Evolutionary conservation across 2,113 vertebrate genomes (phyloP).

Genomic region (Apodemus speciosus): DNA sequence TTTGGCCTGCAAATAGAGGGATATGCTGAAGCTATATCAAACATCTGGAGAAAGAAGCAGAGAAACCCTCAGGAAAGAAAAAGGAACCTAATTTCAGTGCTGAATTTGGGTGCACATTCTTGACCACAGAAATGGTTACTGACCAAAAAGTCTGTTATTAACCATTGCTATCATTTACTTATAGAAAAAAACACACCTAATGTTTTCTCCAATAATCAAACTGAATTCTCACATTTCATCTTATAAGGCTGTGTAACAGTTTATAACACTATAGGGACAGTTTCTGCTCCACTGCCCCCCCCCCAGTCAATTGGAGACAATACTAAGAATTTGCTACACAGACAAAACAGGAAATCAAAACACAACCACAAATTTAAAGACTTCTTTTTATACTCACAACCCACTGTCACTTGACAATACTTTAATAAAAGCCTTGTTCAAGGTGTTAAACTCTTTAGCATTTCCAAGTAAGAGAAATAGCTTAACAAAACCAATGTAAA

Average conservation of each 20-base stretch:
- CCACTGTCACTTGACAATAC: background rate
- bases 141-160: background rate
- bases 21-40: background rate
- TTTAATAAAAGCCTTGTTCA: background rate
- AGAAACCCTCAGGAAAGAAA: background rate
- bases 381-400: background rate
- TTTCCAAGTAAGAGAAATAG: background rate
- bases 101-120: background rate
- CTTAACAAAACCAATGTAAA: background rate
- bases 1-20: background rate
- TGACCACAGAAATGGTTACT: background rate
- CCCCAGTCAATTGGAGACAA: background rate
- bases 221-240: slow-evolving; percentile 17
- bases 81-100: background rate
- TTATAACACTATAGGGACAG: background rate
- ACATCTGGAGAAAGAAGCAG: background rate
- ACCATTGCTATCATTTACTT: slow-evolving; percentile 5
- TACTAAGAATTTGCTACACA: slow-evolving; percentile 2
- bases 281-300: background rate
- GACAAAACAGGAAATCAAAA: background rate
- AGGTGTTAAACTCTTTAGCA: background rate
- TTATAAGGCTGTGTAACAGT: too few species aligned
- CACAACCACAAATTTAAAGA: background rate
- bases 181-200: background rate
- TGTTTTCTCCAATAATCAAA: slow-evolving; percentile 13